Conservation (phyloP, 1,140 invertebrate species). For the Pectinophora gossypiella region DNA sequence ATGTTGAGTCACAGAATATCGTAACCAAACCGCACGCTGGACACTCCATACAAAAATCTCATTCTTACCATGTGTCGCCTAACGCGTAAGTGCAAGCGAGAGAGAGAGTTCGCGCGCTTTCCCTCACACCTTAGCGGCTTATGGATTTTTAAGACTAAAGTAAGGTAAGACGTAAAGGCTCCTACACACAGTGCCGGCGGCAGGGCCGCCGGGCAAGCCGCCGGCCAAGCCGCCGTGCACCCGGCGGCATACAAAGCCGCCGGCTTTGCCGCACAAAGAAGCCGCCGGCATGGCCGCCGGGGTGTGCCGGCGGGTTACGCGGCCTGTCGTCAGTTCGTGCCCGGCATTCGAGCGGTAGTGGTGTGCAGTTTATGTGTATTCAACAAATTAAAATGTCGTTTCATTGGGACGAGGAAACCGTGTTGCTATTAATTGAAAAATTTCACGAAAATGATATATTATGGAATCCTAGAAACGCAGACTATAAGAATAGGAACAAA, state of each 20-base stretch:
- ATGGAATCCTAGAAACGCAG: too few species aligned
- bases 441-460: neutral
- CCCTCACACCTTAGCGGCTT: too few species aligned
- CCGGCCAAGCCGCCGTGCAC: neutral
- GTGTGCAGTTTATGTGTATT: slow-evolving; percentile 3
- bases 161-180: neutral
- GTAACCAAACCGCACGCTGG: too few species aligned
- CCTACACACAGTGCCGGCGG: slow-evolving; percentile 1
- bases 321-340: slow-evolving; percentile 1
- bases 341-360: slow-evolving; percentile 3
- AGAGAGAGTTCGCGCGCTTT: too few species aligned
- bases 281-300: slow-evolving; percentile 14
- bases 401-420: slow-evolving; percentile 2
- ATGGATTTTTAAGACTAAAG: too few species aligned
- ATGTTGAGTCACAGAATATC: too few species aligned
- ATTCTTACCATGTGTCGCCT: too few species aligned
- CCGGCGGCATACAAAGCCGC: slow-evolving; percentile 2
- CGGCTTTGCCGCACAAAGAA: slow-evolving; percentile 12
- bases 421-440: slow-evolving; percentile 3
- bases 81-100: too few species aligned
- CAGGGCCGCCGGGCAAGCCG: slow-evolving; percentile 2
- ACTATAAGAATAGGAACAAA: too few species aligned
- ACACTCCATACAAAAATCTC: too few species aligned
- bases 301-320: slow-evolving; percentile 5
- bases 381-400: slow-evolving; percentile 1